Base-by-base conservation (phyloP, 2,888 invertebrate genomes). In the Lochmaea crataegi region DNA sequence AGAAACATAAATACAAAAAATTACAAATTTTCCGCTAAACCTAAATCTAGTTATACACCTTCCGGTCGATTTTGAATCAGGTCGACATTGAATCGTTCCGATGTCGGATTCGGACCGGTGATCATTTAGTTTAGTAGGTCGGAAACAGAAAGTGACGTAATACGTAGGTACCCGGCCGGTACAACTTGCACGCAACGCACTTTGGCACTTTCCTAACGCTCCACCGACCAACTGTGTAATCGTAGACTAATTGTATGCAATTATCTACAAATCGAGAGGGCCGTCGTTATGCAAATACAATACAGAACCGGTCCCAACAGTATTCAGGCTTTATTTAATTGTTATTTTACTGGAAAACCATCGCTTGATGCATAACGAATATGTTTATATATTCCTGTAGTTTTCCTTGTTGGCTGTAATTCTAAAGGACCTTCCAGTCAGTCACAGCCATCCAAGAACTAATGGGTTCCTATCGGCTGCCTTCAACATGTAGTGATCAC, bases 211-310 rank as follows among this genome's bases (percentile, higher is more conserved):
- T 86, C 83, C 80, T 80, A 77, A 78, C 83, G 85, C 82, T 85
- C 83, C 78, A 81, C 83, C 82, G 81, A 78, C 84, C 86, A 86
- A 85, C 84, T 86, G 85, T 85, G 85, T 86, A 87, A 87, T 86
- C 83, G 84, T 77, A 82, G 77, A 81, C 84, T 86, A 86, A 86
- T 86, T 85, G 84, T 83, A 83, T 82, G 83, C 83, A 85, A 86
- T 86, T 86, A 85, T 83, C 84, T 85, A 85, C 83, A 84, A 85
- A 85, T 84, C 79, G 81, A 81, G 83, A 82, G 80, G 82, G 80
- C 78, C 79, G 80, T 76, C 78, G 82, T 85, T 85, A 85, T 85
- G 85, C 82, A 85, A 86, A 85, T 83, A 76, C 11, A 48, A 38
- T 72, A 58, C 72, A 68, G 72, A 68, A 72, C 71, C 64, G 68